Evolutionary conservation across 2,113 vertebrate genomes (phyloP), one percentile per base, ranked within the genome.

Genomic region (Semicossyphus pulcher): DNA sequence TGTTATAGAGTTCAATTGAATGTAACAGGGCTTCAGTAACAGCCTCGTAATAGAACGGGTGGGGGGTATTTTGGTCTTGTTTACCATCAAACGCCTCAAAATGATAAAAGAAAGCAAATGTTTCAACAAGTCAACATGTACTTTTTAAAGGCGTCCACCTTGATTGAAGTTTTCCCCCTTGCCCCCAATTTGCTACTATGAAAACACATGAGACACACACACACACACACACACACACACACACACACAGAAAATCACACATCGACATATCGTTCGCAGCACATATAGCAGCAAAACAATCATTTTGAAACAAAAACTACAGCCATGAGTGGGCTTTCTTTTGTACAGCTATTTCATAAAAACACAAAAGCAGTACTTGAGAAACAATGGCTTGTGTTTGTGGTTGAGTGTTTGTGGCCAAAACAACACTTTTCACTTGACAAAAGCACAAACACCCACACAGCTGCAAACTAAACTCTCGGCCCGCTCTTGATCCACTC

Each of bases 381-480:
- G 21, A 59, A 63, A 89, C 85, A 92, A 89, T 72, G 37, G 86
- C 81, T 70, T 10, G 57, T 74, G 78, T 85, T 88, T 76, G 64
- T 58, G 51, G 53, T 80, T 36, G 77, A 87, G 85, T 79, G 85
- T 86, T 89, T 91, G 75, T 78, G 72, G 85, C 81, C 75, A 71
- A 84, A 87, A 89, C 83, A 90, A 86, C 73, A 85, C 78, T 86
- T 85, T 81, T 83, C 74, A 67, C 76, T 86, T 49, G 72, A 88
- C 86, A 81, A 88, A 87, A 71, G 78, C 85, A 62, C 44, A 56
- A 25, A 72, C 86, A 20, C 88, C 84, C 76, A 88, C 91, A 51
- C 80, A 71, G 78, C 78, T 15, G 49, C 41, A 16, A 81, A 68
- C 83, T 66, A 36, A 73, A 62, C 86, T 51, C 76, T 81, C 82